A percentile compares a stretch with the other conserved stretches of the same genome.
Evolutionary conservation across 2,797 vertebrate species (phyloP).

Genomic region (Amazona ochrocephala): DNA sequence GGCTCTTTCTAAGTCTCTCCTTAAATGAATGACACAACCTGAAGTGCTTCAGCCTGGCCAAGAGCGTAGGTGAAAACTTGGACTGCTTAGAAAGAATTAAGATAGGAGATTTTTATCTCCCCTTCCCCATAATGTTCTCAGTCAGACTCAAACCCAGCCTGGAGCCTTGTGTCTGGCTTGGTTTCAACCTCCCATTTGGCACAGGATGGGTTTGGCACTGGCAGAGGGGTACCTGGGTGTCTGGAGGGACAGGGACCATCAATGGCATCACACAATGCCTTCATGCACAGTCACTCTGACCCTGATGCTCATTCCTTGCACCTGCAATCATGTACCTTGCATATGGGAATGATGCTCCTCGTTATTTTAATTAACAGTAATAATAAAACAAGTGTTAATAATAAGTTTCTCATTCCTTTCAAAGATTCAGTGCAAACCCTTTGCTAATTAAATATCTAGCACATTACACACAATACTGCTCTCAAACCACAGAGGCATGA

Average conservation of each 20-base stretch:
- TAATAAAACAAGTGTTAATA: constrained; percentile 29
- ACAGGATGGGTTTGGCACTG: not conserved
- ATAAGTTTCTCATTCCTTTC: not conserved
- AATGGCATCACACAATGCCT: fast-evolving
- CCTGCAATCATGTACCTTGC: not conserved
- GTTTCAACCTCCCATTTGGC: not conserved
- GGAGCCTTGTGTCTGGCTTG: not conserved
- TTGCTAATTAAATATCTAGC: constrained; percentile 7
- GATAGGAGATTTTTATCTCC: constrained; percentile 29
- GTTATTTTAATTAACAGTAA: constrained; percentile 20
- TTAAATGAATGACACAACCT: not conserved
- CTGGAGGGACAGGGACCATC: fast-evolving
- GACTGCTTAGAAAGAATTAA: not conserved
- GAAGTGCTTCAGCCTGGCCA: not conserved
- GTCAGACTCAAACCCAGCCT: not conserved
- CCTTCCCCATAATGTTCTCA: not conserved
- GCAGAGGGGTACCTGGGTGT: not conserved
- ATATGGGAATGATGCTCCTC: not conserved
- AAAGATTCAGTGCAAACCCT: not conserved
- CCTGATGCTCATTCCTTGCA: not conserved
- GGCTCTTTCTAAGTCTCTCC: not conserved
- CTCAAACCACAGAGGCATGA: not conserved
- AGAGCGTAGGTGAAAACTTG: not conserved
- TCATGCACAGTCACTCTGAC: not conserved
- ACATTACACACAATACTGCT: not conserved